Evolutionary conservation across 1,140 invertebrate species (phyloP).

Genomic region (Drosophila leontia): DNA sequence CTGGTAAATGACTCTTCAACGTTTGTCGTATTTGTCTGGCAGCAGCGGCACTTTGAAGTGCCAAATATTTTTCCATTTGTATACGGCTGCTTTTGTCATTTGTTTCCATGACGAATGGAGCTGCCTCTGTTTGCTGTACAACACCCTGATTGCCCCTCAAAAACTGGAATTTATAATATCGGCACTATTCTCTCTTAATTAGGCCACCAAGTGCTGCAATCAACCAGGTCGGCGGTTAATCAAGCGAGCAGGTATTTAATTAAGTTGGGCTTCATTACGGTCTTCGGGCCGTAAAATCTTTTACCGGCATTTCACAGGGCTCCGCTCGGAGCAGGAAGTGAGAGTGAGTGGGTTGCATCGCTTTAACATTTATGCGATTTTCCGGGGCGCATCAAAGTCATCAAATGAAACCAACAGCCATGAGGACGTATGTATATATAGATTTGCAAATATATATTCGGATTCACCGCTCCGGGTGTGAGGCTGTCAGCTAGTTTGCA

Average conservation of each 20-base stretch:
- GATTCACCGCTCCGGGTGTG: slow-evolving; percentile 24
- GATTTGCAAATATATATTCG: slow-evolving; percentile 15
- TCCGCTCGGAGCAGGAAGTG: background rate
- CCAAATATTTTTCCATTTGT: slow-evolving; percentile 82
- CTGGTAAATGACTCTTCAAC: slow-evolving; percentile 81
- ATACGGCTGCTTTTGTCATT: slow-evolving; percentile 51
- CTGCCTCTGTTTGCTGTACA: slow-evolving; percentile 1
- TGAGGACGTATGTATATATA: background rate
- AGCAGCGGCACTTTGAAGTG: slow-evolving; percentile 66
- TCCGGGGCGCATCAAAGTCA: slow-evolving; percentile 53
- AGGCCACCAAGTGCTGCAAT: slow-evolving; percentile 54
- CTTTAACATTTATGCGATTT: slow-evolving; percentile 73
- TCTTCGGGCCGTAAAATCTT: slow-evolving; percentile 25
- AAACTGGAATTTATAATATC: slow-evolving; percentile 60
- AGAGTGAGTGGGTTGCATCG: slow-evolving; percentile 9
- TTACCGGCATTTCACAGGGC: slow-evolving; percentile 16
- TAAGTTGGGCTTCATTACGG: slow-evolving; percentile 55
- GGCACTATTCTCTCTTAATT: slow-evolving; percentile 52
- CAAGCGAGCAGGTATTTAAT: slow-evolving; percentile 74
- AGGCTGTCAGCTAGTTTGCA: slow-evolving; percentile 64
- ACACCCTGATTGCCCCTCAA: slow-evolving; percentile 1
- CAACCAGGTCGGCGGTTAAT: slow-evolving; percentile 54
- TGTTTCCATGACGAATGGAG: slow-evolving; percentile 42
- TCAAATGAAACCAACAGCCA: slow-evolving; percentile 48
- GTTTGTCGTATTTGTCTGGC: slow-evolving; percentile 81